A percentile compares a stretch with the other conserved stretches of the same genome.
Evolutionary conservation across 2,797 vertebrate species (phyloP).

Genomic region (Chiloscyllium punctatum): DNA sequence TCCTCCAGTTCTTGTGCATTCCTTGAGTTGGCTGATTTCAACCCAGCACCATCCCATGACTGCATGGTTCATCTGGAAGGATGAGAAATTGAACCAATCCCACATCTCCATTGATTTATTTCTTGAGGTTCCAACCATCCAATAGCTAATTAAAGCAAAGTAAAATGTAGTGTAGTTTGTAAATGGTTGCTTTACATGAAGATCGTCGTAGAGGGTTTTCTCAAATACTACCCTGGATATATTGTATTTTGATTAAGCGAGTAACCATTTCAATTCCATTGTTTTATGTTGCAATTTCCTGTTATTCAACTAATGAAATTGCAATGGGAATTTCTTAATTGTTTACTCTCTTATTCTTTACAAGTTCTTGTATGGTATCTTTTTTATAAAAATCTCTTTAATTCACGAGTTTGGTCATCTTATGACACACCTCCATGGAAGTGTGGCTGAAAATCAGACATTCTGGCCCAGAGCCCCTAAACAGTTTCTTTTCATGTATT

Average conservation of each 20-base stretch:
- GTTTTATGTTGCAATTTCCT: neutral
- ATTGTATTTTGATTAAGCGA: neutral
- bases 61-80: neutral
- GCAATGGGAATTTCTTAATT: neutral
- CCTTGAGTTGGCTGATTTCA: neutral
- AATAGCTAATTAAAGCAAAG: neutral
- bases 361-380: neutral
- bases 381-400: neutral
- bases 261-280: neutral
- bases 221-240: neutral
- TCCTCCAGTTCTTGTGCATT: neutral
- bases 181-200: neutral
- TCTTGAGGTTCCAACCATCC: neutral
- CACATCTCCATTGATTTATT: neutral
- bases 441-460: too few species aligned
- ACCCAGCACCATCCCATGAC: neutral
- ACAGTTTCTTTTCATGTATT: neutral
- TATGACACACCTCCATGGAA: too few species aligned
- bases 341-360: neutral
- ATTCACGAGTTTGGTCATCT: too few species aligned
- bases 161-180: neutral
- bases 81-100: neutral
- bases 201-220: neutral
- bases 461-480: neutral
- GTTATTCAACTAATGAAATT: neutral